These are phyloP conservation scores for Sakesphorus luctuosus DNA, from an alignment of 2,113 vertebrate species.

Conservation along the genomic window DNA sequence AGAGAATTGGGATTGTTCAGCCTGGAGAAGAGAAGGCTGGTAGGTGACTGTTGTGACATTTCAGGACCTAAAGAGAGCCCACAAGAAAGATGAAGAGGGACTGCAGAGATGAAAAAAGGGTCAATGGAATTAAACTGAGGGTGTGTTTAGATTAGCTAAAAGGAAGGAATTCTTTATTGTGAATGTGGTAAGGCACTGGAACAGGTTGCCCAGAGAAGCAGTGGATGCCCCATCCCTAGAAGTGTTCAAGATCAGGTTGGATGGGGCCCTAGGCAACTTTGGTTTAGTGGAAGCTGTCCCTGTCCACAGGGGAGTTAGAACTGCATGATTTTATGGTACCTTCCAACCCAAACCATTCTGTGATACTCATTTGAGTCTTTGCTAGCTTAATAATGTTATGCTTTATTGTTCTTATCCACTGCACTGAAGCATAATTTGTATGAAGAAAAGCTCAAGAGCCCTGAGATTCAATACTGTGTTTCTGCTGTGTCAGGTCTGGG, in stretches of 20 bases:
- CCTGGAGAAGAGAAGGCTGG: not conserved
- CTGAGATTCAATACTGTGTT: not conserved
- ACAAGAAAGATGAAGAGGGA: not conserved
- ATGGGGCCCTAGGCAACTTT: not conserved
- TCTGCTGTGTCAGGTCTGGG: not conserved
- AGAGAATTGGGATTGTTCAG: not conserved
- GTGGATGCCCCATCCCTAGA: not conserved
- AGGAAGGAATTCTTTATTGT: not conserved
- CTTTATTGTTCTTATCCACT: not conserved
- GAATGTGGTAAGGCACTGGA: not conserved
- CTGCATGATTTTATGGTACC: not conserved
- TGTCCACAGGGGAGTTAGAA: not conserved
- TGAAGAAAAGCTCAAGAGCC: not conserved
- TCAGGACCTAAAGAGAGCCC: not conserved
- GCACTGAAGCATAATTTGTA: not conserved
- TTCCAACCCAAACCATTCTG: not conserved
- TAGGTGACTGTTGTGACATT: not conserved
- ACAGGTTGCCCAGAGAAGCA: not conserved
- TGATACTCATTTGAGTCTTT: not conserved
- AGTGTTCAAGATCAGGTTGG: not conserved
- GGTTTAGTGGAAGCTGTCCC: not conserved
- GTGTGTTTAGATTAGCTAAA: not conserved
- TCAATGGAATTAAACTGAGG: not conserved
- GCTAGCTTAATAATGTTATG: not conserved
- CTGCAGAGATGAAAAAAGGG: not conserved